Evolutionary conservation across 2,888 invertebrate species (phyloP).

Genomic region (Brachyopa scutellaris): DNA sequence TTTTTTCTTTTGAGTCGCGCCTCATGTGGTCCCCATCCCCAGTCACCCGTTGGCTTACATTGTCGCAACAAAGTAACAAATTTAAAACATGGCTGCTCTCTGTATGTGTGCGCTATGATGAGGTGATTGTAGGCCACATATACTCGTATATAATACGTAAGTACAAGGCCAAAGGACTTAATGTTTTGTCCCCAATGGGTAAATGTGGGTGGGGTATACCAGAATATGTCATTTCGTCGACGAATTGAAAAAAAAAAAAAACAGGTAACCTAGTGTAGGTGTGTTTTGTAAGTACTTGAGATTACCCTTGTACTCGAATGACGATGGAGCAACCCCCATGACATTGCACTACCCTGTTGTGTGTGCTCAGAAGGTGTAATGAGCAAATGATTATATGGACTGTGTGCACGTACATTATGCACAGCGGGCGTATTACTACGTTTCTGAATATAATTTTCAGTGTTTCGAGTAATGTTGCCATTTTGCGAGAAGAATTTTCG

Average conservation of each 20-base stretch:
- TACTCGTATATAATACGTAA: constrained; percentile 14
- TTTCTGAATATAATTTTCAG: background rate
- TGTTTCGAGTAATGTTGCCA: constrained; percentile 9
- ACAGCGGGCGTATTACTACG: constrained; percentile 10
- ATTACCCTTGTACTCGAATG: constrained; percentile 47
- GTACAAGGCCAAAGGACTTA: constrained; percentile 62
- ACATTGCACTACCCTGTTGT: constrained; percentile 53
- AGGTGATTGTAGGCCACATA: constrained; percentile 15
- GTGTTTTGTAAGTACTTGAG: constrained; percentile 33
- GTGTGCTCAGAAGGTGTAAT: constrained; percentile 50
- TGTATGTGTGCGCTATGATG: background rate
- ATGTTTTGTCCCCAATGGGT: constrained; percentile 37
- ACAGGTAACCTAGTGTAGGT: background rate
- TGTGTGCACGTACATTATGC: constrained; percentile 19
- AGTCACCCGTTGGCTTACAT: constrained; percentile 39
- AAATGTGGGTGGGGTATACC: background rate
- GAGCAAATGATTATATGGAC: constrained; percentile 45
- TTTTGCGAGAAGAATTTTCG: no score
- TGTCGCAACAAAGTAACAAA: constrained; percentile 44
- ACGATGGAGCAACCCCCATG: constrained; percentile 45
- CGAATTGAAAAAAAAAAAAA: constrained; percentile 20
- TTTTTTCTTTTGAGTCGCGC: no score
- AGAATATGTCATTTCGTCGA: constrained; percentile 33
- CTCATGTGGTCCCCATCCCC: no score
- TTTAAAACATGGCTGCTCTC: constrained; percentile 24